These are phyloP conservation scores for Tokudaia muenninki DNA, from an alignment of 2,797 vertebrate genomes.

Conservation along the genomic window DNA sequence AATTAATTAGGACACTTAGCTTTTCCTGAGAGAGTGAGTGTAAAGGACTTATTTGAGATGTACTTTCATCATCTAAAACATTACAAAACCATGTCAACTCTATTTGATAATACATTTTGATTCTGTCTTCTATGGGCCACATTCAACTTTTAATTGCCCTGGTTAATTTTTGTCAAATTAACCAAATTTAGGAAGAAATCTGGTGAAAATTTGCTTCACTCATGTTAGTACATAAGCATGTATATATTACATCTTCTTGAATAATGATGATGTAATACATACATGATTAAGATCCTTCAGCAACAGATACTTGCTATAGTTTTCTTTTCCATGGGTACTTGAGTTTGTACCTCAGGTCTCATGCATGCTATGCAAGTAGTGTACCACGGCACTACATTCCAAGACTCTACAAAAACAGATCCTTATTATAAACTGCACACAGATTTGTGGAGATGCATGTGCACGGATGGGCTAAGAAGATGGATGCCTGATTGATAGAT, in stretches of 20 bases:
- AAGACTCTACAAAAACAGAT: neutral
- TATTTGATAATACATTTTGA: neutral
- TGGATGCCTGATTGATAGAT: neutral
- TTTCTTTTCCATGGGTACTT: neutral
- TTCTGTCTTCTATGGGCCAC: neutral
- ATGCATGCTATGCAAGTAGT: neutral
- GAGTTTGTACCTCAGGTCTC: neutral
- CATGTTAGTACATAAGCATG: neutral
- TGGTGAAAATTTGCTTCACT: neutral
- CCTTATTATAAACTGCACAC: neutral
- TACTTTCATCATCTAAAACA: neutral
- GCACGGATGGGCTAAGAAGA: neutral
- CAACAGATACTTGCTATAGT: neutral
- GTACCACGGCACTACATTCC: neutral
- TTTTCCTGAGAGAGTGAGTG: neutral
- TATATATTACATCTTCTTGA: no score
- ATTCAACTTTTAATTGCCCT: neutral
- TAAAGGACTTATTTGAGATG: rapidly evolving
- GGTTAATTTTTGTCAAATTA: neutral
- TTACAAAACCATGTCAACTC: neutral
- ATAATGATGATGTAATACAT: neutral
- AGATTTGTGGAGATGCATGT: neutral
- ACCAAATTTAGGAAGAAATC: no score
- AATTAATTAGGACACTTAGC: neutral
- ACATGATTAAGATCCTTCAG: no score